Evolutionary conservation across 2,113 vertebrate genomes (phyloP).

Genomic region (Aptenodytes patagonicus): DNA sequence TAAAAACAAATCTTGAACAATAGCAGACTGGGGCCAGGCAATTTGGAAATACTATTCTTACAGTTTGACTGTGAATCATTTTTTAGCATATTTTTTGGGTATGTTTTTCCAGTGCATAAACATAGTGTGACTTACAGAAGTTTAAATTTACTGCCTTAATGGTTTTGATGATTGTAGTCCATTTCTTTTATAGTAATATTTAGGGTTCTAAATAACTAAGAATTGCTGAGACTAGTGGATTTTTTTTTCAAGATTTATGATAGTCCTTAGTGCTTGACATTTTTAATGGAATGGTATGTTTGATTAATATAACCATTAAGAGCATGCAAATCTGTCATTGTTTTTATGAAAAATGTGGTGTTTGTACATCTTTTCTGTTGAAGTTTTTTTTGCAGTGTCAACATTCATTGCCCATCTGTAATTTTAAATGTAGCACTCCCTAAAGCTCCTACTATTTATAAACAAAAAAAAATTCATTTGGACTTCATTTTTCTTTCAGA

Average conservation of each 20-base stretch:
- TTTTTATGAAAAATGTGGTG: conserved; percentile 40
- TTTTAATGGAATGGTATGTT: conserved; percentile 29
- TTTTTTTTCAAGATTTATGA: conserved; percentile 40
- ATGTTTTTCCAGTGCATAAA: no score
- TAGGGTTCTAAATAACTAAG: background rate
- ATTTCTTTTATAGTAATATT: background rate
- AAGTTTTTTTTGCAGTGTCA: conserved; percentile 40
- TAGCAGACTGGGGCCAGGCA: background rate
- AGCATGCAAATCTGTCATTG: conserved; percentile 19
- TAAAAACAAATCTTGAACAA: background rate
- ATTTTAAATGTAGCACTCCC: conserved; percentile 54
- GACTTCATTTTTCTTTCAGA: conserved; percentile 54
- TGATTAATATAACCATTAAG: conserved; percentile 49
- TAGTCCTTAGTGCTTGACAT: background rate
- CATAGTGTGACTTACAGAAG: no score
- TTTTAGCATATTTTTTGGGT: no score
- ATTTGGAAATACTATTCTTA: background rate
- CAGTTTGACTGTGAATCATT: background rate
- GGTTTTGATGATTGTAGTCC: background rate
- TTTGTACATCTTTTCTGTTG: conserved; percentile 28
- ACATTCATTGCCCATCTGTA: conserved; percentile 50
- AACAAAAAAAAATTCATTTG: conserved; percentile 13
- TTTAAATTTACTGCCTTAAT: background rate
- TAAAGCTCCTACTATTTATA: conserved; percentile 41
- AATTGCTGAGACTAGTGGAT: conserved; percentile 7